These are phyloP conservation scores for Caretta caretta DNA, from an alignment of 2,113 vertebrate genomes.

Conservation along the genomic window DNA sequence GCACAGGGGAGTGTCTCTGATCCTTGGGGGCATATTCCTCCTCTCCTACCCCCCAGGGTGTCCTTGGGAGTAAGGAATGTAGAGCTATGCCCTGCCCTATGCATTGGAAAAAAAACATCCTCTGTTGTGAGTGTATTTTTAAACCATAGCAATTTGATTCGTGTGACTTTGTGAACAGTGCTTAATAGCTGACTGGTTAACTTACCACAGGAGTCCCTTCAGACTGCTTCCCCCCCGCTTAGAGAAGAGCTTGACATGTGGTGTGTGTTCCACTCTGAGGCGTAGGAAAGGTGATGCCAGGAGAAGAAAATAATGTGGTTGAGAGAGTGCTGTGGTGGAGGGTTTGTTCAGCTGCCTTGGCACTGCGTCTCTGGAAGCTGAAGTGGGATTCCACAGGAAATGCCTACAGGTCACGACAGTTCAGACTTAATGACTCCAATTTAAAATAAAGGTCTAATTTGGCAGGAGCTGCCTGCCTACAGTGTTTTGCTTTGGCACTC, in stretches of 20 bases:
- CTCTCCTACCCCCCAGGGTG: background rate
- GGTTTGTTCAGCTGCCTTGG: background rate
- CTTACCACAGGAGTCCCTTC: background rate
- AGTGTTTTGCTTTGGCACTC: background rate
- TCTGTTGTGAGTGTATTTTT: background rate
- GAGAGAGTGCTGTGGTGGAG: background rate
- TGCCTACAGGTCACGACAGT: background rate
- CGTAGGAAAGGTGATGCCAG: background rate
- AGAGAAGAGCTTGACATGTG: background rate
- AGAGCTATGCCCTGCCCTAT: background rate
- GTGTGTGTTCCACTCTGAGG: background rate
- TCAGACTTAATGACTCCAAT: background rate
- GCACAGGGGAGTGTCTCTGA: background rate
- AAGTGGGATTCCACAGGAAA: background rate
- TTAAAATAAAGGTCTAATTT: background rate
- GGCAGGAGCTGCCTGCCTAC: background rate
- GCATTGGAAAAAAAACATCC: background rate
- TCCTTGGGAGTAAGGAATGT: background rate
- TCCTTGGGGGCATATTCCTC: slow-evolving; percentile 27
- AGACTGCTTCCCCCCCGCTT: background rate
- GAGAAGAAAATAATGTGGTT: background rate
- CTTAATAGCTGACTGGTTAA: background rate
- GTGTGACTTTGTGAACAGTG: background rate
- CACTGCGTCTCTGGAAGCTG: background rate
- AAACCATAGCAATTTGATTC: background rate